phyloP scores from a whole-genome alignment of 1,140 invertebrate genomes.

The Chrysomallon squamiferum region DNA sequence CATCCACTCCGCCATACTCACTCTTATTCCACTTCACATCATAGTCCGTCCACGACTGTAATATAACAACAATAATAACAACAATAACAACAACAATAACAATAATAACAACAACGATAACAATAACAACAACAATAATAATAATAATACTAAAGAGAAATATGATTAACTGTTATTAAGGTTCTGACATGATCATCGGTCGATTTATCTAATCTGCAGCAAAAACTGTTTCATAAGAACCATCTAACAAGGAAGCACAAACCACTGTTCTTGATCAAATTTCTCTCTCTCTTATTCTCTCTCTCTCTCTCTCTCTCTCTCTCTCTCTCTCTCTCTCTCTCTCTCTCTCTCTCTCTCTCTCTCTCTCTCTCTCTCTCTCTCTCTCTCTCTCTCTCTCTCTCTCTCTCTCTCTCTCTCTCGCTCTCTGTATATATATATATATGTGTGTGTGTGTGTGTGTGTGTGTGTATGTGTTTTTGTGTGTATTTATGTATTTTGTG shows the following conservation, averaged over 20 bases:
- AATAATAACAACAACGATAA: neutral
- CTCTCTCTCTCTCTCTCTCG: neutral
- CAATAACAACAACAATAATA: neutral
- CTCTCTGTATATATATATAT: neutral
- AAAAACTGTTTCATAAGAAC: too few species aligned
- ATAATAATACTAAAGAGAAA: too few species aligned
- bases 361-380: neutral
- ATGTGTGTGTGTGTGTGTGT: neutral
- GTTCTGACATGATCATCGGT: too few species aligned
- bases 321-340: neutral
- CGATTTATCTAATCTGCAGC: too few species aligned
- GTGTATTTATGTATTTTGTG: neutral
- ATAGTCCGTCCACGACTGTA: slow-evolving; percentile 58
- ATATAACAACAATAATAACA: slow-evolving; percentile 12
- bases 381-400: neutral
- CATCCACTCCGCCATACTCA: slow-evolving; percentile 51
- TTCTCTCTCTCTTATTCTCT: slow-evolving; percentile 14
- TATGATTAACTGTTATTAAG: too few species aligned
- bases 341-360: neutral
- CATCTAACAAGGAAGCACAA: too few species aligned
- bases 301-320: neutral
- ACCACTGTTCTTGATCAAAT: neutral
- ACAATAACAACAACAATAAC: neutral
- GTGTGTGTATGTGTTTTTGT: neutral
- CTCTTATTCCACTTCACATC: slow-evolving; percentile 54